phyloP scores from a whole-genome alignment of 2,888 invertebrate species.

The Entomobrya multifasciata region DNA sequence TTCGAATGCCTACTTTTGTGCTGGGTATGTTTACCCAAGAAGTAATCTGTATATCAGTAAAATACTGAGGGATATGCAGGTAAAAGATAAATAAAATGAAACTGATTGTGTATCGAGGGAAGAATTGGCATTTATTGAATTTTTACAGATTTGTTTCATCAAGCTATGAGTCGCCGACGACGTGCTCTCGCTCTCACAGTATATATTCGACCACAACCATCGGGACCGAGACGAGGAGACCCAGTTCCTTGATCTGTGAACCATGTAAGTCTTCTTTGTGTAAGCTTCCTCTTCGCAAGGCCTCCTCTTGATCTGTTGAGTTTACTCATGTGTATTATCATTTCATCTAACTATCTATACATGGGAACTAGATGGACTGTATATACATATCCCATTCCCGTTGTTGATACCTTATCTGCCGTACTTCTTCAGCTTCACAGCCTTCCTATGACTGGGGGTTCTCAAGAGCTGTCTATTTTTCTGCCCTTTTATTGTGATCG shows the following conservation, averaged over 20 bases:
- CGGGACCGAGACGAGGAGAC: conserved; percentile 13
- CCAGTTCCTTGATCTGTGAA: conserved; percentile 69
- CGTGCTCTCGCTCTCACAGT: conserved; percentile 3
- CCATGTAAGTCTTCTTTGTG: conserved; percentile 71
- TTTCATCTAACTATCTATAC: conserved; percentile 29
- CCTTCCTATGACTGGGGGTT: not conserved
- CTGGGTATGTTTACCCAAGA: not conserved
- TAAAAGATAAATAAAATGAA: not conserved
- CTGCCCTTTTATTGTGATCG: conserved; percentile 8
- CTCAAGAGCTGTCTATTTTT: conserved; percentile 12
- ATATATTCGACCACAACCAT: conserved; percentile 63
- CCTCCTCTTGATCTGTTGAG: conserved; percentile 63
- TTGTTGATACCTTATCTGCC: not conserved
- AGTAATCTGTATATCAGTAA: not conserved
- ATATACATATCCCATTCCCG: not conserved
- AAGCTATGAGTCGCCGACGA: conserved; percentile 51
- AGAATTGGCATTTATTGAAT: conserved; percentile 68
- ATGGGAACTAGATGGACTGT: not conserved
- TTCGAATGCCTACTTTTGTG: not conserved
- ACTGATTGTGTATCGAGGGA: not conserved
- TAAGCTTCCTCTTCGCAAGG: conserved; percentile 46
- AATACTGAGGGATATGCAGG: not conserved
- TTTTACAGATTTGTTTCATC: conserved; percentile 69
- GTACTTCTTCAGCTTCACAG: conserved; percentile 13
- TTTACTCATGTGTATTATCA: conserved; percentile 71